Evolutionary conservation across 2,888 invertebrate genomes (phyloP).

Genomic region (Athalia cordata): DNA sequence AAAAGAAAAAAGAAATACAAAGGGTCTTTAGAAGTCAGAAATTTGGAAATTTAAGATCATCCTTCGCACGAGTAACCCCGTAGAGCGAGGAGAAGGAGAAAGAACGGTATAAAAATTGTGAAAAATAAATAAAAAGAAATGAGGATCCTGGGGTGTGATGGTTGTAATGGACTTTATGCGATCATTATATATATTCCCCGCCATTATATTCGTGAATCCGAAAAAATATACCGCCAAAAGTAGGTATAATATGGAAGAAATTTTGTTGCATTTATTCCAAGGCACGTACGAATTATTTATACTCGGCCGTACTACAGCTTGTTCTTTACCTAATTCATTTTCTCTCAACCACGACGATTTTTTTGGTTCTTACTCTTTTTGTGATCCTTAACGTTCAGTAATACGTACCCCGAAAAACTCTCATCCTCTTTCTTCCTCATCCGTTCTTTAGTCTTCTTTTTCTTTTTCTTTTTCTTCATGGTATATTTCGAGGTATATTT

Average conservation of each 20-base stretch:
- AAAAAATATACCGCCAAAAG: constrained; percentile 1
- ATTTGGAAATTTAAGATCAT: constrained; percentile 30
- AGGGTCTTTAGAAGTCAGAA: constrained; percentile 21
- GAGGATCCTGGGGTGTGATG: not conserved
- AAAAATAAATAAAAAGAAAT: too few species aligned
- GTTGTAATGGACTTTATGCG: not conserved
- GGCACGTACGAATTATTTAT: constrained; percentile 29
- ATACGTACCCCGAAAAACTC: constrained; percentile 5
- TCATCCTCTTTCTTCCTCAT: not conserved
- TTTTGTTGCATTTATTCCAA: constrained; percentile 23
- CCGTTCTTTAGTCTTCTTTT: too few species aligned
- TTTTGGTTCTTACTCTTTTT: not conserved
- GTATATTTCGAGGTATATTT: not conserved
- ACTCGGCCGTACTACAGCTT: not conserved
- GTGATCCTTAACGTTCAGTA: not conserved
- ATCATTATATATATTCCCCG: not conserved
- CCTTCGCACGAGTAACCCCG: not conserved
- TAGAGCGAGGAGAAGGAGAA: constrained; percentile 15
- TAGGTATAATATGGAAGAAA: not conserved
- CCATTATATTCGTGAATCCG: not conserved
- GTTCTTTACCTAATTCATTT: too few species aligned
- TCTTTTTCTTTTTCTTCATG: not conserved
- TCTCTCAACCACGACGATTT: not conserved
- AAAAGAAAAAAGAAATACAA: constrained; percentile 7
- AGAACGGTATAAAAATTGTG: not conserved